These are phyloP conservation scores for Otolemur crassicaudatus DNA, from an alignment of 2,797 vertebrate species.

Conservation along the genomic window DNA sequence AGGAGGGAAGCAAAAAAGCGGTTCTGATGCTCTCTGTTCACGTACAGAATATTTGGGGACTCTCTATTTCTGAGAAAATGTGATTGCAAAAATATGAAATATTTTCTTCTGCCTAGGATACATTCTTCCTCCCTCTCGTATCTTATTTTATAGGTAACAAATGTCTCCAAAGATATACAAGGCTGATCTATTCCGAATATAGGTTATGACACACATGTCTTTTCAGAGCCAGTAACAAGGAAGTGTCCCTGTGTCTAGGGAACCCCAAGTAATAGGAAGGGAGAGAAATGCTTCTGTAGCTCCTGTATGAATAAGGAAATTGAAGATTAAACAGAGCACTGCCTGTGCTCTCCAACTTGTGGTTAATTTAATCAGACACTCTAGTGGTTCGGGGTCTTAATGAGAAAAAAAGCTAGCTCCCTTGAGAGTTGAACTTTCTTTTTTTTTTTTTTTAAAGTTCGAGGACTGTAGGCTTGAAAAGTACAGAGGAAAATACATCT, in stretches of 20 bases:
- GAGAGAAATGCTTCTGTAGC: conserved; percentile 34
- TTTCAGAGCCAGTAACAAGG: conserved; percentile 13
- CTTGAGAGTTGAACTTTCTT: conserved; percentile 31
- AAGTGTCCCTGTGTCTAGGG: background rate
- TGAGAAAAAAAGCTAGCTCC: conserved; percentile 72
- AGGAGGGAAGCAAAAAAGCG: conserved; percentile 47
- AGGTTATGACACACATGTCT: background rate
- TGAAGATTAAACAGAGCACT: conserved; percentile 70
- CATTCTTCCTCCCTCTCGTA: conserved; percentile 54
- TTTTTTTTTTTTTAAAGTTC: background rate
- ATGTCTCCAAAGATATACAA: conserved; percentile 51
- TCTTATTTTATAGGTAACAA: conserved; percentile 71
- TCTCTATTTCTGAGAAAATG: conserved; percentile 44
- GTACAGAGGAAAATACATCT: conserved; percentile 17
- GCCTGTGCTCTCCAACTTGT: conserved; percentile 56
- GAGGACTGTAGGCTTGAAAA: conserved; percentile 55
- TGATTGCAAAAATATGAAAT: conserved; percentile 63
- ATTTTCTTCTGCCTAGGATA: conserved; percentile 42
- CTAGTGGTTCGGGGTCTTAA: conserved; percentile 62
- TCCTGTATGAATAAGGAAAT: conserved; percentile 65
- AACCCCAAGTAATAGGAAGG: background rate
- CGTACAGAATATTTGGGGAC: background rate
- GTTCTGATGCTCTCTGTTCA: background rate
- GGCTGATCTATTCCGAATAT: conserved; percentile 22
- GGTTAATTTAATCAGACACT: conserved; percentile 79